A percentile compares a stretch with the other conserved stretches of the same genome.
Evolutionary conservation across 2,888 invertebrate species (phyloP).

Genomic region (Osedax fenrisi): DNA sequence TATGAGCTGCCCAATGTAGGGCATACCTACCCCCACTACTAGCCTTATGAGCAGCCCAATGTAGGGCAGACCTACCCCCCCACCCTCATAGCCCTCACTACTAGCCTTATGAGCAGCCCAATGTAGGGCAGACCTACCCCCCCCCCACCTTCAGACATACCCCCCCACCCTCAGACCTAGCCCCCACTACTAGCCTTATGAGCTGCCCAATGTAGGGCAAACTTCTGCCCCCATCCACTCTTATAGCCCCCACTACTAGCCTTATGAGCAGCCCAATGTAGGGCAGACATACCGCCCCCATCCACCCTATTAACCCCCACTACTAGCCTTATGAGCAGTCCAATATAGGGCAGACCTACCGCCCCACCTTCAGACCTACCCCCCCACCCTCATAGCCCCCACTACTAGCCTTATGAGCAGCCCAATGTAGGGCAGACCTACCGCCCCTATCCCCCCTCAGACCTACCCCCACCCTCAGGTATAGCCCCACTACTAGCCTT

Average conservation of each 20-base stretch:
- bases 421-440: slow-evolving; percentile 50
- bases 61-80: slow-evolving; percentile 49
- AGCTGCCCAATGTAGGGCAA: slow-evolving; percentile 50
- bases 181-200: slow-evolving; percentile 49
- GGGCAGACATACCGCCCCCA: slow-evolving; percentile 47
- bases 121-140: slow-evolving; percentile 49
- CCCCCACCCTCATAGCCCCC: too few species aligned
- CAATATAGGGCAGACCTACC: slow-evolving; percentile 48
- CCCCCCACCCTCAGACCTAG: too few species aligned
- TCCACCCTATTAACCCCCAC: slow-evolving; percentile 47
- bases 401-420: slow-evolving; percentile 46
- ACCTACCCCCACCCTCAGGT: too few species aligned
- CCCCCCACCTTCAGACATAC: too few species aligned
- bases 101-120: slow-evolving; percentile 50
- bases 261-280: slow-evolving; percentile 51
- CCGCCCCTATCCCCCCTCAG: slow-evolving; percentile 48
- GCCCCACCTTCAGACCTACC: too few species aligned
- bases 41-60: slow-evolving; percentile 50
- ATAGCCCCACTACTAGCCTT: slow-evolving; percentile 43
- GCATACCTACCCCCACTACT: slow-evolving; percentile 50
- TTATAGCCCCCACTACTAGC: too few species aligned
- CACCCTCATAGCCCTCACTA: too few species aligned
- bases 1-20: slow-evolving; percentile 50
- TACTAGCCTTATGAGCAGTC: slow-evolving; percentile 46
- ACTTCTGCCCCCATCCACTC: slow-evolving; percentile 48